Conservation (phyloP, 2,113 vertebrate species). For the Pithys albifrons region DNA sequence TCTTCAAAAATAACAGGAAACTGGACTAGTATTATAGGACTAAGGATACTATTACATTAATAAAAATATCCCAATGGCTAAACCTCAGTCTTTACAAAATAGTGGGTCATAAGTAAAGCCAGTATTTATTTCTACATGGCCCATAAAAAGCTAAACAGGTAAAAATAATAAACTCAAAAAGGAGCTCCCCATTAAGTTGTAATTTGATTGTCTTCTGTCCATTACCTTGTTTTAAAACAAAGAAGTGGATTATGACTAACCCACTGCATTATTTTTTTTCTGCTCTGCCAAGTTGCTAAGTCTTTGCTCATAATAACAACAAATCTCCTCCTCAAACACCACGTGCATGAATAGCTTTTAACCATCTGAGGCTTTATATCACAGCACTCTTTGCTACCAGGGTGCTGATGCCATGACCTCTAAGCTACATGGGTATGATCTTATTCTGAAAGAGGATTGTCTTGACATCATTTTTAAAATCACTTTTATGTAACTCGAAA, state of each 20-base stretch:
- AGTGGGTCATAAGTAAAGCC: not conserved
- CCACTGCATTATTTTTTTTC: not conserved
- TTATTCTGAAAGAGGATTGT: not conserved
- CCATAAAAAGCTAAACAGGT: not conserved
- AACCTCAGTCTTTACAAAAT: not conserved
- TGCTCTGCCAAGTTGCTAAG: not conserved
- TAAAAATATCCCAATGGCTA: not conserved
- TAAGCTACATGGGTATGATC: not conserved
- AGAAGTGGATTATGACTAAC: not conserved
- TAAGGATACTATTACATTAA: not conserved
- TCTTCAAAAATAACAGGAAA: not conserved
- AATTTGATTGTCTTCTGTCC: not conserved
- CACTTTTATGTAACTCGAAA: not conserved
- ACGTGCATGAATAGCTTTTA: not conserved
- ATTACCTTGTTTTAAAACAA: not conserved
- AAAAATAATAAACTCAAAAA: not conserved
- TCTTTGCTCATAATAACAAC: not conserved
- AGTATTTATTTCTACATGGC: not conserved
- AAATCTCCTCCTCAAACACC: not conserved
- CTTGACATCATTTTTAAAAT: not conserved
- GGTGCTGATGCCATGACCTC: not conserved
- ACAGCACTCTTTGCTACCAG: not conserved
- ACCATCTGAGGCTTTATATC: not conserved
- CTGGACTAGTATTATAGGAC: not conserved
- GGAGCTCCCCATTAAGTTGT: not conserved